A percentile compares a stretch with the other conserved stretches of the same genome.
These are phyloP conservation scores for Eremophila alpestris DNA, from an alignment of 2,797 vertebrate species.

Conservation along the genomic window DNA sequence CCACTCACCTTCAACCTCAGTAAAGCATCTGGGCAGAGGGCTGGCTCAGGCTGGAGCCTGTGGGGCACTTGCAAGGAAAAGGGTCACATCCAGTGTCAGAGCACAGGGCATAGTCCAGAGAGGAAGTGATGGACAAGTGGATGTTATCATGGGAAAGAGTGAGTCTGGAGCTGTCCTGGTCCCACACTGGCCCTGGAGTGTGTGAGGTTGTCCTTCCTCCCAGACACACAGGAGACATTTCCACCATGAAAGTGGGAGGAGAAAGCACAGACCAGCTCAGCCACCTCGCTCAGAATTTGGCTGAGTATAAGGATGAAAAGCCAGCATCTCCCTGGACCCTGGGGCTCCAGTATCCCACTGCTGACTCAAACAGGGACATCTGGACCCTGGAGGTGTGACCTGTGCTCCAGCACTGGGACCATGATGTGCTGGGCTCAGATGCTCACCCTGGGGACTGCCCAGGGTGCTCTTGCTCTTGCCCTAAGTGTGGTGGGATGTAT, in stretches of 20 bases:
- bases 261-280: not conserved
- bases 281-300: not conserved
- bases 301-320: not conserved
- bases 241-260: not conserved
- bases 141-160: not conserved
- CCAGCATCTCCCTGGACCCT: accelerated
- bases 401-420: not conserved
- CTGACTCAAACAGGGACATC: not conserved
- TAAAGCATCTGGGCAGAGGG: not conserved
- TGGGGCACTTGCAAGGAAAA: not conserved
- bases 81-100: not conserved
- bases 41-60: not conserved
- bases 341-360: not conserved
- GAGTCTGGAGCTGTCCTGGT: not conserved
- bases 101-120: not conserved
- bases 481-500: accelerated
- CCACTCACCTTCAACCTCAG: not conserved
- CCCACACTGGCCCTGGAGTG: not conserved
- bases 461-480: not conserved
- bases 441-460: not conserved
- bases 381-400: not conserved
- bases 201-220: not conserved
- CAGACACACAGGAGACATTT: not conserved
- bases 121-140: not conserved
- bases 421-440: not conserved